A percentile compares a stretch with the other conserved stretches of the same genome.
These are phyloP conservation scores for Labeo catla DNA, from an alignment of 2,113 vertebrate genomes.

Conservation along the genomic window DNA sequence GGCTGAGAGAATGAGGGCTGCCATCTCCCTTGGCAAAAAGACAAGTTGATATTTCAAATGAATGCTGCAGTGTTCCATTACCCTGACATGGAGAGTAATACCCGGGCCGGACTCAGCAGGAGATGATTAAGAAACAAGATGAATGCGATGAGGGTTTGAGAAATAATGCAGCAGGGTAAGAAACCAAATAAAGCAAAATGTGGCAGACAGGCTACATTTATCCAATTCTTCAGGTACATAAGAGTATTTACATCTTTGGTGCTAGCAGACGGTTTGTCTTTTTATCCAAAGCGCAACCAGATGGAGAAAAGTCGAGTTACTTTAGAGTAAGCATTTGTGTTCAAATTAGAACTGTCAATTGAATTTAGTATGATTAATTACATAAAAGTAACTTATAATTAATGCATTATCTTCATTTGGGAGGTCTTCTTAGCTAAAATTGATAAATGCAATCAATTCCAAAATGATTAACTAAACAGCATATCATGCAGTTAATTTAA, in stretches of 20 bases:
- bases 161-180: slow-evolving; percentile 15
- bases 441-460: not conserved
- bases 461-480: not conserved
- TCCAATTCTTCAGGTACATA: slow-evolving; percentile 1
- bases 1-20: slow-evolving; percentile 13
- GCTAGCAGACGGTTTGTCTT: not conserved
- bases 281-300: not conserved
- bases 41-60: slow-evolving; percentile 48
- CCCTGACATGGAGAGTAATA: slow-evolving; percentile 39
- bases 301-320: not conserved
- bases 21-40: slow-evolving; percentile 48
- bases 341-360: not conserved
- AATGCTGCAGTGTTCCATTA: slow-evolving; percentile 43
- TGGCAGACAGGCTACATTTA: not conserved
- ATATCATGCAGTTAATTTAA: not conserved
- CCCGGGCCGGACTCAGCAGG: slow-evolving; percentile 13
- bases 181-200: slow-evolving; percentile 40
- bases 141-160: slow-evolving; percentile 15
- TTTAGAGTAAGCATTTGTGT: not conserved
- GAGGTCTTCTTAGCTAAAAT: not conserved
- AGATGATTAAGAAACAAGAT: slow-evolving; percentile 39
- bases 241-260: not conserved
- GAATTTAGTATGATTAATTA: not conserved
- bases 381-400: not conserved
- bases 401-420: not conserved